Evolutionary conservation across 2,113 vertebrate species (phyloP).

Genomic region (Ptyas mucosa): DNA sequence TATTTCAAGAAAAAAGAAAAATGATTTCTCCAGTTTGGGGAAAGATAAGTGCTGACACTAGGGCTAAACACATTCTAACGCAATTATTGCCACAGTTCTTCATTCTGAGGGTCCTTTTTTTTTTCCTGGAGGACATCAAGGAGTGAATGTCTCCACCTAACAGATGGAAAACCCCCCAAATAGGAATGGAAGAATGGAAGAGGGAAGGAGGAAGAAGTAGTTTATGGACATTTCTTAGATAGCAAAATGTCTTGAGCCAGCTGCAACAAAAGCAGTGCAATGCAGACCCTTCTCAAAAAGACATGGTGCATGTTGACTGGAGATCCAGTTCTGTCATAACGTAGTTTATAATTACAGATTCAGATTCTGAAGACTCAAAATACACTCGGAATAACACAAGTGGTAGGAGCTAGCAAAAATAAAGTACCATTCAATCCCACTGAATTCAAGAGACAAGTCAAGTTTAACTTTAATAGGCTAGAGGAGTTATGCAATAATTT

Average conservation of each 20-base stretch:
- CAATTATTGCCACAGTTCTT: not conserved
- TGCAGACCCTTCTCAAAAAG: not conserved
- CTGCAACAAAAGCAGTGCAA: not conserved
- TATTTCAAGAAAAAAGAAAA: not conserved
- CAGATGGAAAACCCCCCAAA: not conserved
- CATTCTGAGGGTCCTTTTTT: not conserved
- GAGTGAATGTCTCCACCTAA: not conserved
- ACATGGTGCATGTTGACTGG: not conserved
- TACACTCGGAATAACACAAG: not conserved
- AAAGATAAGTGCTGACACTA: not conserved
- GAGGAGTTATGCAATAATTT: not conserved
- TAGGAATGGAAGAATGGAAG: not conserved
- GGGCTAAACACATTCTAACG: not conserved
- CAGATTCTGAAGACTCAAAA: not conserved
- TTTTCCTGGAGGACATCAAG: not conserved
- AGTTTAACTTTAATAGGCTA: not conserved
- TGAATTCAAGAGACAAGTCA: not conserved
- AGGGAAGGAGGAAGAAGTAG: not conserved
- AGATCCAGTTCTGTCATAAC: not conserved
- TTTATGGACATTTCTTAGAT: not conserved
- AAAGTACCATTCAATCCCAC: not conserved
- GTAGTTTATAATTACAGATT: not conserved
- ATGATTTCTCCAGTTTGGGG: not conserved
- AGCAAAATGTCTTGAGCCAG: not conserved
- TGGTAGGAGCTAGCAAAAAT: not conserved